Evolutionary conservation across 2,113 vertebrate genomes (phyloP).

Genomic region (Hydropotes inermis): DNA sequence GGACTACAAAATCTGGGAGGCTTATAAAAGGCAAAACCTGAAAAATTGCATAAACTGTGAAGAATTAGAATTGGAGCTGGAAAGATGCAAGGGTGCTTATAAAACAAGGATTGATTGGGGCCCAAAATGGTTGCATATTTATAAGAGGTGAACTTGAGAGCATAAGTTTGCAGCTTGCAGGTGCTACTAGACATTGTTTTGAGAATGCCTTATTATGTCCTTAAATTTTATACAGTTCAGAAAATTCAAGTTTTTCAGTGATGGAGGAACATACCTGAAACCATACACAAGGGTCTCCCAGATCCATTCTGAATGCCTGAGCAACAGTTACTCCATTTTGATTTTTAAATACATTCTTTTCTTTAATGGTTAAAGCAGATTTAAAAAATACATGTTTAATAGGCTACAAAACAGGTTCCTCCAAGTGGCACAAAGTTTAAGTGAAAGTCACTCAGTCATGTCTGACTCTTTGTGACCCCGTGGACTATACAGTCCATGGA

Average conservation of each 20-base stretch:
- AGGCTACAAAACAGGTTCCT: background rate
- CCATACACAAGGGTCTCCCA: background rate
- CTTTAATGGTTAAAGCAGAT: background rate
- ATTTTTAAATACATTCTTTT: background rate
- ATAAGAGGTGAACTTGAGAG: background rate
- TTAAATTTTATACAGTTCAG: background rate
- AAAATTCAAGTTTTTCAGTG: background rate
- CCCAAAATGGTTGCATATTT: background rate
- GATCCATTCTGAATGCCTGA: background rate
- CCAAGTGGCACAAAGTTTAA: background rate
- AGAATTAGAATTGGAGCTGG: background rate
- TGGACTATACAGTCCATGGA: no score
- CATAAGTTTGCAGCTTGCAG: background rate
- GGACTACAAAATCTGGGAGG: background rate
- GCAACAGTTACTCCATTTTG: background rate
- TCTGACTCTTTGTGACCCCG: no score
- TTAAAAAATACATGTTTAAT: background rate
- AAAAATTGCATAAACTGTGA: background rate
- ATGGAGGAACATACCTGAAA: background rate
- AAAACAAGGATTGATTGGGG: background rate
- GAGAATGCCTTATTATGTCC: background rate
- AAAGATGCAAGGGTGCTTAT: background rate
- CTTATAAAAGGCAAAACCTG: background rate
- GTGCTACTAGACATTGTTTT: background rate
- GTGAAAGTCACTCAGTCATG: background rate